phyloP scores from a whole-genome alignment of 2,113 vertebrate species.

The Myiopsitta monachus region DNA sequence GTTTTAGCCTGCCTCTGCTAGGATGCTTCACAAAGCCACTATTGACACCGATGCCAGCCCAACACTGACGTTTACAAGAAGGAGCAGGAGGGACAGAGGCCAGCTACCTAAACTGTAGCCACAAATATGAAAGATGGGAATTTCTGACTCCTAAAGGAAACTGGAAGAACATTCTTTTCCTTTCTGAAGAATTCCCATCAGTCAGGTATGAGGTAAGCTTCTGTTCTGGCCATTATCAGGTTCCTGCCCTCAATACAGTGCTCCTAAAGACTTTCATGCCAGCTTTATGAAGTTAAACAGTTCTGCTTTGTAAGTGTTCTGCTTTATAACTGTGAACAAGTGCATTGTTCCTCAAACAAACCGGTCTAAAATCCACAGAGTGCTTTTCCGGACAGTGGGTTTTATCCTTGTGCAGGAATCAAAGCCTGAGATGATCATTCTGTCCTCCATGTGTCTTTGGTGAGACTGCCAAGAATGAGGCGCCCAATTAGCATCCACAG shows the following conservation, averaged over 20 bases:
- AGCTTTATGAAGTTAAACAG: neutral
- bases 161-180: neutral
- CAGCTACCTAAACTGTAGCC: neutral
- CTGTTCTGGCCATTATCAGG: neutral
- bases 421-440: neutral
- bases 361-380: neutral
- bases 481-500: neutral
- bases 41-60: neutral
- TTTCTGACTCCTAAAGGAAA: neutral
- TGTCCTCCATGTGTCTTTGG: neutral
- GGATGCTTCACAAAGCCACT: neutral
- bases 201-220: neutral
- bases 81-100: neutral
- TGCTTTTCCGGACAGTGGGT: neutral
- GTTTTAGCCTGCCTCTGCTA: neutral
- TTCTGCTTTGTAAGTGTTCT: neutral
- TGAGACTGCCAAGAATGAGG: neutral
- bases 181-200: neutral
- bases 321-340: neutral
- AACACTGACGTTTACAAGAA: neutral
- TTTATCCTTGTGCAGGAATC: neutral
- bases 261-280: neutral
- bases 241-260: neutral
- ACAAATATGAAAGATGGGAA: neutral
- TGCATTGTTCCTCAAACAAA: neutral